Percentiles rank a stretch among this genome's conserved stretches.
phyloP scores from a whole-genome alignment of 2,113 vertebrate species.

The Callionymus lyra region DNA sequence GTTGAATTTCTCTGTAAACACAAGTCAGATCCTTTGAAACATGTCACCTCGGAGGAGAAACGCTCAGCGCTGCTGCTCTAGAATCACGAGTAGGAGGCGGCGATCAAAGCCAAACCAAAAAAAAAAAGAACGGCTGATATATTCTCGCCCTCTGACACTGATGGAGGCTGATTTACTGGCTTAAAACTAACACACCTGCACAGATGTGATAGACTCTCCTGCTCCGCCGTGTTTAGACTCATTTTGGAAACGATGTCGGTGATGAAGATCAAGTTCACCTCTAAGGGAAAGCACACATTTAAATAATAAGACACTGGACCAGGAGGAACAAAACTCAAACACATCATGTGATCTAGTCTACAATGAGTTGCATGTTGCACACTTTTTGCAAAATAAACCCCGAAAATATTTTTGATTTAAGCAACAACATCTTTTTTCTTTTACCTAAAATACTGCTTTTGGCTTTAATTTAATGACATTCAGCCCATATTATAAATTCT shows the following conservation, averaged over 20 bases:
- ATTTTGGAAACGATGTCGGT: conserved; percentile 35
- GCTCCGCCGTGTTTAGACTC: conserved; percentile 49
- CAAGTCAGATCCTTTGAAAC: background rate
- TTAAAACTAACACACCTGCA: conserved; percentile 57
- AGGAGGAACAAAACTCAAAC: no score
- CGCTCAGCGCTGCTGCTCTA: background rate
- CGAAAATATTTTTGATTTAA: no score
- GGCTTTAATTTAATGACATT: no score
- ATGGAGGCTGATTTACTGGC: conserved; percentile 38
- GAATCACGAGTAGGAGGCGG: background rate
- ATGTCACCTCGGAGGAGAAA: background rate
- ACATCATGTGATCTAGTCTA: no score
- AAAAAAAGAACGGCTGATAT: conserved; percentile 2
- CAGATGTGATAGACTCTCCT: conserved; percentile 26
- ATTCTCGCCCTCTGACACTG: conserved; percentile 7
- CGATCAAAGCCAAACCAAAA: conserved; percentile 4
- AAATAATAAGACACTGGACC: no score
- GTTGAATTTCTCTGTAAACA: background rate
- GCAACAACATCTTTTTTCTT: no score
- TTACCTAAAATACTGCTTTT: no score
- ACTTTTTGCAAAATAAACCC: no score
- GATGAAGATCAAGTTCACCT: conserved; percentile 5
- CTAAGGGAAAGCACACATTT: conserved; percentile 20
- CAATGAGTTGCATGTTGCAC: no score
- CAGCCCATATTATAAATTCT: no score